phyloP scores from a whole-genome alignment of 2,797 vertebrate species.

The Crenichthys baileyi region DNA sequence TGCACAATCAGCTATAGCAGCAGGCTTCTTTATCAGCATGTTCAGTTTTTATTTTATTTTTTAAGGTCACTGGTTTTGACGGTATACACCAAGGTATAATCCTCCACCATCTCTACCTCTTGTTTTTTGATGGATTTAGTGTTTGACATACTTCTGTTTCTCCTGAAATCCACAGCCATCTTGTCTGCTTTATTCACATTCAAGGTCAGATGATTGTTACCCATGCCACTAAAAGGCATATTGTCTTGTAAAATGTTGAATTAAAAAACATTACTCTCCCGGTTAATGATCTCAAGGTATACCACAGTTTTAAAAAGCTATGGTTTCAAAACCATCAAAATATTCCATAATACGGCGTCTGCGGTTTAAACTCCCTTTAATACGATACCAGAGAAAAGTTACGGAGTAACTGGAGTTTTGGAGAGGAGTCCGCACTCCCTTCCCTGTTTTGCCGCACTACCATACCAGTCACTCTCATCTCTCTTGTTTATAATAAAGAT shows the following conservation, averaged over 20 bases:
- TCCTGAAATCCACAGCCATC: background rate
- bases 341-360: background rate
- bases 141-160: background rate
- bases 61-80: too few species aligned
- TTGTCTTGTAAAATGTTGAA: too few species aligned
- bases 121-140: background rate
- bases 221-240: background rate
- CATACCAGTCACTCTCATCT: too few species aligned
- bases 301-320: background rate
- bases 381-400: too few species aligned
- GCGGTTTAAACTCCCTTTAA: background rate
- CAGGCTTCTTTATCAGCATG: background rate
- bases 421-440: too few species aligned
- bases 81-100: too few species aligned
- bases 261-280: too few species aligned
- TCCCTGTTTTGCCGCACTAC: too few species aligned
- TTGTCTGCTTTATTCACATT: background rate
- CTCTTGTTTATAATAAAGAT: too few species aligned
- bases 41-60: background rate
- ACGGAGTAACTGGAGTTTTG: too few species aligned
- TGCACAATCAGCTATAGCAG: background rate
- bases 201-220: background rate
- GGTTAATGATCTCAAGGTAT: background rate
- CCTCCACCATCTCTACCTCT: background rate
- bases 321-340: background rate